Percentiles rank a stretch among this genome's conserved stretches.
Evolutionary conservation across 2,888 invertebrate genomes (phyloP).

Genomic region (Beris morrisii): DNA sequence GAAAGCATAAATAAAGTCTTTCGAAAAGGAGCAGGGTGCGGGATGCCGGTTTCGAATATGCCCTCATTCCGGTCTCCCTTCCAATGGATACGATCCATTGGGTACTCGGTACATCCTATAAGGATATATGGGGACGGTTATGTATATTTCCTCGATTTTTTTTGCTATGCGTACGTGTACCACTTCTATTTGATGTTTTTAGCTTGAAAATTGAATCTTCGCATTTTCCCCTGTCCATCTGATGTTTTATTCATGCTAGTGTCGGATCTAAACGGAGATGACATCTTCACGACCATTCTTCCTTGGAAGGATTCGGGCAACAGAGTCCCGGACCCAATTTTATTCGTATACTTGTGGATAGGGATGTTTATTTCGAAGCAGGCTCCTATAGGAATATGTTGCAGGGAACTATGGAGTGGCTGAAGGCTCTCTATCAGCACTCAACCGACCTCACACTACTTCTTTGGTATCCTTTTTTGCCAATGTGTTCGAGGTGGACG

Average conservation of each 20-base stretch:
- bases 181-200: conserved; percentile 38
- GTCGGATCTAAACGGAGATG: conserved; percentile 39
- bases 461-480: no score
- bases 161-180: conserved; percentile 23
- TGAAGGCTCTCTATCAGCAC: conserved; percentile 34
- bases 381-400: no score
- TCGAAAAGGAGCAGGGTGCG: not conserved
- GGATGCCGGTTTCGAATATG: not conserved
- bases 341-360: conserved; percentile 4
- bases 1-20: conserved; percentile 25
- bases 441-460: conserved; percentile 7
- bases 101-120: conserved; percentile 1
- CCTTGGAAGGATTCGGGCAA: not conserved
- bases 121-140: conserved; percentile 16
- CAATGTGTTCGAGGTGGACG: no score
- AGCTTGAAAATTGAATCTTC: conserved; percentile 41
- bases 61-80: conserved; percentile 14
- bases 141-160: conserved; percentile 15
- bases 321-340: not conserved
- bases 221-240: conserved; percentile 40
- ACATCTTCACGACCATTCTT: conserved; percentile 40
- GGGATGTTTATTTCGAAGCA: not conserved
- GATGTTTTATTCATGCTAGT: conserved; percentile 42
- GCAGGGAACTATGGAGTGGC: not conserved
- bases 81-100: conserved; percentile 15